phyloP scores from a whole-genome alignment of 2,888 invertebrate genomes.

The Agrotis exclamationis region DNA sequence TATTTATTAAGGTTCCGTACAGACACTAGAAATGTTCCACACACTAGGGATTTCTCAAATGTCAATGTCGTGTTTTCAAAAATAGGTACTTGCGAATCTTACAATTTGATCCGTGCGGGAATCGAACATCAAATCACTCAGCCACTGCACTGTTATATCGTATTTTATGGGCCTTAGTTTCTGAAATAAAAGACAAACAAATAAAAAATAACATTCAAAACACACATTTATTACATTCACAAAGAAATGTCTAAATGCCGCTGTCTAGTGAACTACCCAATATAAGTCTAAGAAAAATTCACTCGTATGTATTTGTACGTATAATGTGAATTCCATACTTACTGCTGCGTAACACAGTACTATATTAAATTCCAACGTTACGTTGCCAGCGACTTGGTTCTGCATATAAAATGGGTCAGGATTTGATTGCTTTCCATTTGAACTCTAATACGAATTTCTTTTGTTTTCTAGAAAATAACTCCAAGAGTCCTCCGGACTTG shows the following conservation, averaged over 20 bases:
- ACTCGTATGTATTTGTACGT: slow-evolving; percentile 23
- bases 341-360: slow-evolving; percentile 13
- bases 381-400: slow-evolving; percentile 18
- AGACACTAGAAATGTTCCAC: too few relatives aligned
- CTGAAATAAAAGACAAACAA: too few relatives aligned
- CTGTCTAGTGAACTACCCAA: not conserved
- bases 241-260: not conserved
- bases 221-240: not conserved
- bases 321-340: slow-evolving; percentile 40
- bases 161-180: too few relatives aligned
- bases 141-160: too few relatives aligned
- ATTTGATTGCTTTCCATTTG: slow-evolving; percentile 40
- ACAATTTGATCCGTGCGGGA: too few relatives aligned
- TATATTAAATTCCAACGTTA: slow-evolving; percentile 52
- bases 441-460: slow-evolving; percentile 11
- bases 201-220: not conserved
- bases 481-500: too few relatives aligned
- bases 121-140: too few relatives aligned
- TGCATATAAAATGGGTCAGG: slow-evolving; percentile 28
- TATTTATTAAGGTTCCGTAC: too few relatives aligned
- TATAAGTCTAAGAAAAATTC: slow-evolving; percentile 32
- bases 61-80: too few relatives aligned
- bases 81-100: too few relatives aligned
- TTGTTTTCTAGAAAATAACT: not conserved
- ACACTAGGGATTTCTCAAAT: too few relatives aligned